Conservation (phyloP, 2,797 vertebrate species). For the Notolepis coatsorum region DNA sequence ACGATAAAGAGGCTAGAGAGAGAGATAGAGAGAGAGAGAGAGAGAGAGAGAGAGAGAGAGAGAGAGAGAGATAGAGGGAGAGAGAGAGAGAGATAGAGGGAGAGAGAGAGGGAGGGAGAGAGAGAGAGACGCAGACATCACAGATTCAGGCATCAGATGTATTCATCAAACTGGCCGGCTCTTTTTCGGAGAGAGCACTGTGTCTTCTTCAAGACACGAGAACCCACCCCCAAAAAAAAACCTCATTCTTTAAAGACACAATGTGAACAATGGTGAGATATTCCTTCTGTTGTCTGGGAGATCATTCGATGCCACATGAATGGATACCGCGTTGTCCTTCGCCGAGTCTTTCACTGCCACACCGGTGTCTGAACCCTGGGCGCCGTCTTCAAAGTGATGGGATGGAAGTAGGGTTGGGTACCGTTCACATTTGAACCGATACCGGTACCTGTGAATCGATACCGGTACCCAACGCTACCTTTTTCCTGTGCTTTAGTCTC, state of each 20-base stretch:
- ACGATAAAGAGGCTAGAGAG: conserved; percentile 38
- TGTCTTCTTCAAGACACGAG: neutral
- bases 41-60: too few relatives aligned
- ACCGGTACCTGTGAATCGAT: too few relatives aligned
- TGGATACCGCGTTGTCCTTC: neutral
- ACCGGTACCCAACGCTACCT: too few relatives aligned
- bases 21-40: too few relatives aligned
- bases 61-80: too few relatives aligned
- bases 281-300: conserved; percentile 14
- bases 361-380: neutral
- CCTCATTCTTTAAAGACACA: conserved; percentile 37
- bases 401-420: too few relatives aligned
- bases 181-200: conserved; percentile 24
- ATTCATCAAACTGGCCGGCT: conserved; percentile 42
- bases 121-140: conserved; percentile 18
- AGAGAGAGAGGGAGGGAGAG: too few relatives aligned
- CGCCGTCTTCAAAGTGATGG: neutral
- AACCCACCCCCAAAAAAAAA: conserved; percentile 20
- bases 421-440: too few relatives aligned
- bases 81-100: too few relatives aligned
- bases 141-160: conserved; percentile 48
- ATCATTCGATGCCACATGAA: conserved; percentile 18
- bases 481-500: too few relatives aligned
- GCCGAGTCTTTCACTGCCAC: conserved; percentile 17
- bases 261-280: conserved; percentile 15